phyloP scores from a whole-genome alignment of 2,113 vertebrate species.

The Naja naja region DNA sequence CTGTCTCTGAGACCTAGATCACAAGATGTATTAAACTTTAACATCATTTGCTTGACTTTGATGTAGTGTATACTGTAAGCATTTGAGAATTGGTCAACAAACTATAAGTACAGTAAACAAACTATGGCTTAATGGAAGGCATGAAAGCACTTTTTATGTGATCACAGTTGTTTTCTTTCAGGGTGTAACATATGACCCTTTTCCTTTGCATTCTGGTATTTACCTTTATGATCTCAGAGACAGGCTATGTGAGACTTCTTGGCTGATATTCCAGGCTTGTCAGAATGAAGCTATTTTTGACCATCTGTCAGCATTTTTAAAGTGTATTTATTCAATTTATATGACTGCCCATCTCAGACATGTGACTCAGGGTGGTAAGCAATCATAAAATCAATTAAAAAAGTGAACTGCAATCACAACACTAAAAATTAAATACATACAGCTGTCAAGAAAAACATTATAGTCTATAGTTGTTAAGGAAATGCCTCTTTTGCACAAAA shows the following conservation, averaged over 20 bases:
- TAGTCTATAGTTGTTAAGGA: not conserved
- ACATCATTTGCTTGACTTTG: not conserved
- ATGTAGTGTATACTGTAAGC: not conserved
- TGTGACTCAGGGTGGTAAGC: not conserved
- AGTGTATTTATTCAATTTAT: not conserved
- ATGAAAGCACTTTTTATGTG: not conserved
- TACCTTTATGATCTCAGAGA: not conserved
- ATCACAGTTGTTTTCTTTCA: not conserved
- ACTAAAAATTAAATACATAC: not conserved
- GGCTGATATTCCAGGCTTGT: not conserved
- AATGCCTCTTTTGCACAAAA: not conserved
- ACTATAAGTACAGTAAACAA: not conserved
- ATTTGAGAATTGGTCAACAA: not conserved
- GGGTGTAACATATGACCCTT: not conserved
- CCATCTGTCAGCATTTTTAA: not conserved
- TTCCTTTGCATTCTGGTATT: not conserved
- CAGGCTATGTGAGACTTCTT: not conserved
- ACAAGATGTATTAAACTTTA: not conserved
- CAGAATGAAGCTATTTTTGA: not conserved
- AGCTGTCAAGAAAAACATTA: not conserved
- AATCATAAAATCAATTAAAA: not conserved
- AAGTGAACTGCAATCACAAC: not conserved
- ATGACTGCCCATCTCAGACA: not conserved
- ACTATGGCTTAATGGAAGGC: not conserved
- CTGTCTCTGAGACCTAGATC: not conserved